Evolutionary conservation across 2,888 invertebrate genomes (phyloP), one percentile per base, ranked within the genome.

Genomic region (Drosophila seclusa): DNA sequence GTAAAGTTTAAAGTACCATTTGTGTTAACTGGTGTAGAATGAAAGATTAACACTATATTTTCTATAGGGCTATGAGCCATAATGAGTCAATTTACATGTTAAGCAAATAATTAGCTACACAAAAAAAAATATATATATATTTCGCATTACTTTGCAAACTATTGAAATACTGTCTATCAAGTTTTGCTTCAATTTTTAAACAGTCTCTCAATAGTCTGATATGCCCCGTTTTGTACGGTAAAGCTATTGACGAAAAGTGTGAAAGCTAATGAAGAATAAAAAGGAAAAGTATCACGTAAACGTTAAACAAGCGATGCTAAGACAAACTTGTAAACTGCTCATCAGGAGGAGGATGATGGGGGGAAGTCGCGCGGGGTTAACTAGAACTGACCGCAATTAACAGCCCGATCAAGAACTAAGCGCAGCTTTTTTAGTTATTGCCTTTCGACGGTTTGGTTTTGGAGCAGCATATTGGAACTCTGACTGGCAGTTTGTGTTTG

Each of bases 261-360:
- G 80, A 87, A 87, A 84, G 82, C 77, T 82, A 83, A 89, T 85
- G 78, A 86, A 69, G 70, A 82, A 72, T 71, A 65, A 74, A 68
- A 67, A 59, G 57, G 68, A 77, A 76, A 76, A 65, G 68, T 68
- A 65, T 40, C 64, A 65, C 54, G 77, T 54, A 61, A 65, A 50
- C 60, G 57, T 61, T 72, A 72, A 63, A 68, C 53, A 60, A 58
- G 18, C 49, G 49, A 59, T 54, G 64, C 65, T 34, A 65, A 78
- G 67, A 73, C 49, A 50, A 70, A 76, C 78, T 76, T 45, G 31
- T 8, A 24, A 70, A 64, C 21, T 49, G 52, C 34, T 27, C 24
- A 29, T 21, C 21, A 42, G 1, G 55, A 24, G 13, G 49, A 42
- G 29, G n/a, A 38, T 10, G 52, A 21, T 58, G n/a, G n/a, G 40